A percentile compares a stretch with the other conserved stretches of the same genome.
Evolutionary conservation across 2,113 vertebrate species (phyloP).

Genomic region (Rhinopomastus cyanomelas): DNA sequence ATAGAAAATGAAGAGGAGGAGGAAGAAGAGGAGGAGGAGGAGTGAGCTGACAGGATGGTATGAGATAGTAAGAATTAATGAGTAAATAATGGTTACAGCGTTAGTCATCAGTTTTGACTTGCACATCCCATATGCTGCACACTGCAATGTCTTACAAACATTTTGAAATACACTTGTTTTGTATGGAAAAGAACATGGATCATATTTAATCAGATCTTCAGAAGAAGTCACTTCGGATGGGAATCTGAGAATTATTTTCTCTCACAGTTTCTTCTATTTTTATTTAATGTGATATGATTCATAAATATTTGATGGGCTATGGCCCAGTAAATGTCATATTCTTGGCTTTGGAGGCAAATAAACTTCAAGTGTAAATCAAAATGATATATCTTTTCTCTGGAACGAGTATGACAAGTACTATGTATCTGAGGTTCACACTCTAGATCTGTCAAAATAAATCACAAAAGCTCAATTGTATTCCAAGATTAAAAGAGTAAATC

Average conservation of each 20-base stretch:
- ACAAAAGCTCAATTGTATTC: neutral
- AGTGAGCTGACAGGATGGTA: slow-evolving; percentile 38
- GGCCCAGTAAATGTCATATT: slow-evolving; percentile 18
- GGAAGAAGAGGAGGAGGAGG: neutral
- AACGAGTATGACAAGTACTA: neutral
- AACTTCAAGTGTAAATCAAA: neutral
- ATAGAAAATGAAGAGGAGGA: neutral
- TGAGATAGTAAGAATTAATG: slow-evolving; percentile 26
- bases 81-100: slow-evolving; percentile 23
- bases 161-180: neutral
- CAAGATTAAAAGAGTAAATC: neutral
- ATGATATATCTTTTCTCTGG: neutral
- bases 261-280: neutral
- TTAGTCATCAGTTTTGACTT: slow-evolving; percentile 42
- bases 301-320: neutral
- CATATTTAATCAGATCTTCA: neutral
- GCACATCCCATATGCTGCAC: neutral
- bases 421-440: neutral
- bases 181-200: neutral
- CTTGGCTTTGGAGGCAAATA: neutral
- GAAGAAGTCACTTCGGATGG: neutral
- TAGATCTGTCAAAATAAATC: slow-evolving; percentile 24
- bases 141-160: neutral
- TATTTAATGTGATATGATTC: slow-evolving; percentile 5
- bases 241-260: slow-evolving; percentile 3